Evolutionary conservation across 2,797 vertebrate genomes (phyloP).

Genomic region (Gadopsis bispinosus): DNA sequence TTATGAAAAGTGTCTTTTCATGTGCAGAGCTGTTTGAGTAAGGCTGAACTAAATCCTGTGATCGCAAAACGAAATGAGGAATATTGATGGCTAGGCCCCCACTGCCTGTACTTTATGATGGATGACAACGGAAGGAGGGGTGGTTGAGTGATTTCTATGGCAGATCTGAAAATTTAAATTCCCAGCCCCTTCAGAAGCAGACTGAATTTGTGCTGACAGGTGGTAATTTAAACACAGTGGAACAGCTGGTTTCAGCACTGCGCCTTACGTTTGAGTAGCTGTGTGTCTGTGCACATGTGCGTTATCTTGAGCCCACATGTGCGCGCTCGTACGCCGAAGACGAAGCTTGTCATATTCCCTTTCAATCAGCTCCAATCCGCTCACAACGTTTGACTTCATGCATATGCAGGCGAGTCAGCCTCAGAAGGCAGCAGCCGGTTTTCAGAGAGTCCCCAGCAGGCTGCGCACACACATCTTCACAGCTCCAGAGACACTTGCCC

Average conservation of each 20-base stretch:
- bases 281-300: conserved; percentile 7
- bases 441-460: conserved; percentile 32
- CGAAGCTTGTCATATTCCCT: conserved; percentile 46
- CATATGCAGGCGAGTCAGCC: conserved; percentile 46
- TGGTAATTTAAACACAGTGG: conserved; percentile 65
- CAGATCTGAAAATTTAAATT: conserved; percentile 64
- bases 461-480: not conserved
- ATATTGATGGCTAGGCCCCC: conserved; percentile 51
- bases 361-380: conserved; percentile 34
- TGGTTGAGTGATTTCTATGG: conserved; percentile 45
- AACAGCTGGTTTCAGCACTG: conserved; percentile 59
- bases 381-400: conserved; percentile 50
- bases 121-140: conserved; percentile 48
- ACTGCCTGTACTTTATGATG: conserved; percentile 46
- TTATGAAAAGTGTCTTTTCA: not conserved
- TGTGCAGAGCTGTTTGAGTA: conserved; percentile 23
- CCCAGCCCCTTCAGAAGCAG: conserved; percentile 42
- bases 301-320: conserved; percentile 6
- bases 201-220: conserved; percentile 66
- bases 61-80: conserved; percentile 60
- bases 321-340: not conserved
- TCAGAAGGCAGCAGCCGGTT: conserved; percentile 27
- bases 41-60: conserved; percentile 48
- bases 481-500: not conserved
- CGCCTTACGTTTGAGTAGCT: not conserved